phyloP scores from a whole-genome alignment of 2,113 vertebrate species.

The Cyphomyrus discorhynchus region DNA sequence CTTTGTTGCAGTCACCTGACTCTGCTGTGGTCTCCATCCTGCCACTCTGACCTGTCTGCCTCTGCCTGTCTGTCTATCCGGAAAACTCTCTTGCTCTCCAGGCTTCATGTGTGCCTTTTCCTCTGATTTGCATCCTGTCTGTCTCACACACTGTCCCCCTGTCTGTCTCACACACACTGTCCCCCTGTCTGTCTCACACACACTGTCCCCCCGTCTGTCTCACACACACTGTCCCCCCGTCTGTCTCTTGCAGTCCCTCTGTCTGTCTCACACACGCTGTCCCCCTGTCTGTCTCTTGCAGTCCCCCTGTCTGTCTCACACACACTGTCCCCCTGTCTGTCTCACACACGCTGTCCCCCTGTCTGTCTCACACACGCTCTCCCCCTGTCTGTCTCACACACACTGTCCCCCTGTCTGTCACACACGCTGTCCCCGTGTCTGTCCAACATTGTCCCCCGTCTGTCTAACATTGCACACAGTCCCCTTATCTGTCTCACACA shows the following conservation, averaged over 20 bases:
- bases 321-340: background rate
- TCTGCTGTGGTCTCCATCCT: background rate
- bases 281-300: background rate
- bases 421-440: background rate
- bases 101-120: background rate
- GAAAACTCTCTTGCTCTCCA: background rate
- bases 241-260: too few species aligned
- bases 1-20: conserved; percentile 1
- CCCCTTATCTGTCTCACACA: background rate
- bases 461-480: background rate
- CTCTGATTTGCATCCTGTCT: background rate
- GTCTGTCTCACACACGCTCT: background rate
- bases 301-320: background rate
- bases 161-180: too few species aligned
- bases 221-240: background rate
- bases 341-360: background rate
- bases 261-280: background rate
- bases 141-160: background rate
- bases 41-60: background rate
- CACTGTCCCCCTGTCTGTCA: too few species aligned
- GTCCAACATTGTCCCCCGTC: background rate
- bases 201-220: background rate
- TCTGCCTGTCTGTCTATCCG: background rate
- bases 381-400: background rate
- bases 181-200: background rate